Conservation (phyloP, 2,113 vertebrate species). For the Poeciliopsis occidentalis region DNA sequence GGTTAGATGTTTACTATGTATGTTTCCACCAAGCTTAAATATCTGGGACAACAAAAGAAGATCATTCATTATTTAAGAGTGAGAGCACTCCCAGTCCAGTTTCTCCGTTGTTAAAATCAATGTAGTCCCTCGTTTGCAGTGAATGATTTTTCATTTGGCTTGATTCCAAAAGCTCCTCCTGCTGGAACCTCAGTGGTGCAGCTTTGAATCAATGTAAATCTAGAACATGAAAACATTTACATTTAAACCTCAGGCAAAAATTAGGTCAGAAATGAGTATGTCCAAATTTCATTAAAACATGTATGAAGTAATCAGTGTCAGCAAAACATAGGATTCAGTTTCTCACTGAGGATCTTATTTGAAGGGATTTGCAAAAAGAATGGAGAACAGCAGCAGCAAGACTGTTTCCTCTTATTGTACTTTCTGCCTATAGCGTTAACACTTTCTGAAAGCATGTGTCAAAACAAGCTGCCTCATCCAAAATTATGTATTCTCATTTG, state of each 20-base stretch:
- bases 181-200: neutral
- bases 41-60: too few relatives aligned
- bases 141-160: constrained; percentile 2
- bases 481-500: constrained; percentile 35
- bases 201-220: neutral
- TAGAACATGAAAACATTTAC: neutral
- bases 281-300: neutral
- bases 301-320: neutral
- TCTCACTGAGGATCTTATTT: neutral
- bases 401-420: neutral
- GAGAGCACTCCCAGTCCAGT: too few relatives aligned
- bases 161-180: constrained; percentile 1
- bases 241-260: neutral
- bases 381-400: neutral
- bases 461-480: constrained; percentile 23
- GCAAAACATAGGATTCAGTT: neutral
- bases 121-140: too few relatives aligned
- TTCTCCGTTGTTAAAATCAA: too few relatives aligned
- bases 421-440: constrained; percentile 17
- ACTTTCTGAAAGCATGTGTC: constrained; percentile 25
- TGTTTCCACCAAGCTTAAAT: too few relatives aligned
- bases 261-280: neutral
- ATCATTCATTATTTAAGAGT: too few relatives aligned
- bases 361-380: neutral
- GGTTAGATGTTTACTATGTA: too few relatives aligned